These are phyloP conservation scores for Zoroaster sp. DNA, from an alignment of 53 echinoderm and acorn worm species.

Conservation along the genomic window DNA sequence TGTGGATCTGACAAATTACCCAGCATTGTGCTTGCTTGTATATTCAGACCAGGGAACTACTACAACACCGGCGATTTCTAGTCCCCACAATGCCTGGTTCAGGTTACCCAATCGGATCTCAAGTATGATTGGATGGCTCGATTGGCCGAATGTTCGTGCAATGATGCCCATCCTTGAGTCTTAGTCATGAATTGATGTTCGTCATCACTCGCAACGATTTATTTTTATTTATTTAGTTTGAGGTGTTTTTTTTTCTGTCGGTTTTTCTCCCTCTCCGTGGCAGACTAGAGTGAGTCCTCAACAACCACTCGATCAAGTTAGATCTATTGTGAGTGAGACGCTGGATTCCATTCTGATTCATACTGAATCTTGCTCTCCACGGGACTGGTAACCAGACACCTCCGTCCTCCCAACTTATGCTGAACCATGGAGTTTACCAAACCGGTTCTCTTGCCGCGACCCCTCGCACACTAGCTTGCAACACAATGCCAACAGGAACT, in stretches of 20 bases:
- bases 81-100: background rate
- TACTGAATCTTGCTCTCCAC: background rate
- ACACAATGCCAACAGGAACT: constrained; percentile 49
- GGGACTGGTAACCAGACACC: constrained; percentile 41
- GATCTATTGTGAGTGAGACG: background rate
- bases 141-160: constrained; percentile 36
- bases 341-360: background rate
- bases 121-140: constrained; percentile 9
- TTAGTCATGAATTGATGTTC: constrained; percentile 49
- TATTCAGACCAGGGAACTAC: background rate
- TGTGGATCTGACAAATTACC: background rate
- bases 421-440: constrained; percentile 15
- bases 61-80: background rate
- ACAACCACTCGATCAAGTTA: background rate
- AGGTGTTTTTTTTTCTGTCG: background rate
- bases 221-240: background rate
- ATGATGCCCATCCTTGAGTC: constrained; percentile 20
- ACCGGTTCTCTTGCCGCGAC: background rate
- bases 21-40: background rate
- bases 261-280: background rate
- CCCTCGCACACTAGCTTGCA: constrained; percentile 17
- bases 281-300: constrained; percentile 1
- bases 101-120: constrained; percentile 30
- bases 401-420: constrained; percentile 1
- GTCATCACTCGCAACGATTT: background rate